phyloP scores from a whole-genome alignment of 2,113 vertebrate species.

The Notechis scutatus region DNA sequence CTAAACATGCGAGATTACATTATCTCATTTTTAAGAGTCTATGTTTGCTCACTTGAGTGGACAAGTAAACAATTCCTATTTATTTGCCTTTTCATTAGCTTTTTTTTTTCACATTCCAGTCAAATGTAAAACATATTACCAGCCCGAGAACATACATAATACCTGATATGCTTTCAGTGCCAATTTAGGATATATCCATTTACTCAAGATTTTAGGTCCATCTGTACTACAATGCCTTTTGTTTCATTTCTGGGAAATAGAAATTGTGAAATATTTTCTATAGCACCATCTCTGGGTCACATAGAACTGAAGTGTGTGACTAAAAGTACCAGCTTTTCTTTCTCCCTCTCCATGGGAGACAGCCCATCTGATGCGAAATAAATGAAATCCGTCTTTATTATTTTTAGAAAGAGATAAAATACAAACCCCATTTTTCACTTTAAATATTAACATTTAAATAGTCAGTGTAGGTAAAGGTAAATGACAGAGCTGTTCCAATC shows the following conservation, averaged over 20 bases:
- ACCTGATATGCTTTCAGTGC: not conserved
- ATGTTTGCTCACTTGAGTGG: not conserved
- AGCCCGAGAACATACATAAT: not conserved
- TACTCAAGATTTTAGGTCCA: not conserved
- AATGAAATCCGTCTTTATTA: not conserved
- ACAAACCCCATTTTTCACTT: not conserved
- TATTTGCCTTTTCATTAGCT: not conserved
- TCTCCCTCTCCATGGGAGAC: not conserved
- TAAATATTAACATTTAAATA: not conserved
- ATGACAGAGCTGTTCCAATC: not conserved
- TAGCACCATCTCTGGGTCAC: not conserved
- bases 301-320: not conserved
- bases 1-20: not conserved
- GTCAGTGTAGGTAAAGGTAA: not conserved
- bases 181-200: not conserved
- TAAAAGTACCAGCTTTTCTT: not conserved
- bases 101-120: not conserved
- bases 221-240: not conserved
- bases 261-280: not conserved
- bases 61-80: not conserved
- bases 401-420: not conserved
- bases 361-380: not conserved
- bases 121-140: not conserved
- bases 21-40: not conserved
- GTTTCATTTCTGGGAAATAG: not conserved